These are phyloP conservation scores for Arctopsyche grandis DNA, from an alignment of 1,140 invertebrate genomes.

Conservation along the genomic window DNA sequence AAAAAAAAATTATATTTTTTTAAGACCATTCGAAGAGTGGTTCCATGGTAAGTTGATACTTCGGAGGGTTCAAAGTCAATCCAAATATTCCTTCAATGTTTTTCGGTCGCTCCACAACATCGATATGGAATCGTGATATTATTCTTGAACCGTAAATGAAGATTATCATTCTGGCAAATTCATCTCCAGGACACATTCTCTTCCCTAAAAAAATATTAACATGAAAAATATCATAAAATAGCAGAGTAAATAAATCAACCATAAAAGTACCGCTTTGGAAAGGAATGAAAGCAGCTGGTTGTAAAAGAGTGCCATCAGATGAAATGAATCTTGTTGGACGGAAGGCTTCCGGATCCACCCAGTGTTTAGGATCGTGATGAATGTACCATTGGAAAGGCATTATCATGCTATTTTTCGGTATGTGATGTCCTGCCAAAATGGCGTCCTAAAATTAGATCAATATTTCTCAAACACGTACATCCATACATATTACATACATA, in stretches of 20 bases:
- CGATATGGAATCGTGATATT: constrained; percentile 69
- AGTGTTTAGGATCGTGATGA: constrained; percentile 79
- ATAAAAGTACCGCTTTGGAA: constrained; percentile 77
- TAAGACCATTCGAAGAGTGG: constrained; percentile 16
- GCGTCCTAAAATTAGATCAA: constrained; percentile 66
- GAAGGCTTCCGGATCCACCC: constrained; percentile 78
- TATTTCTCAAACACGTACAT: too few species aligned
- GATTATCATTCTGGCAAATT: constrained; percentile 80
- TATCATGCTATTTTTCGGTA: constrained; percentile 70
- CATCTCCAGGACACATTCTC: constrained; percentile 87
- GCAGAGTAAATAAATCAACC: neutral
- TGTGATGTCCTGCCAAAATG: constrained; percentile 68
- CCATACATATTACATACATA: neutral
- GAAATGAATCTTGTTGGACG: constrained; percentile 79
- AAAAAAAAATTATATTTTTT: neutral
- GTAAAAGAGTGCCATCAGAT: constrained; percentile 71
- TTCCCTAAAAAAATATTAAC: constrained; percentile 71
- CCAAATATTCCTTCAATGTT: constrained; percentile 74
- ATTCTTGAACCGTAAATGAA: constrained; percentile 74
- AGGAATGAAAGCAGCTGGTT: constrained; percentile 80
- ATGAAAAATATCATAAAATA: neutral
- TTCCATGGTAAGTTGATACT: constrained; percentile 57
- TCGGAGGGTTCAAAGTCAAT: constrained; percentile 76
- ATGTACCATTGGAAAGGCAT: constrained; percentile 86
- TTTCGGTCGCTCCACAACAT: constrained; percentile 58